A percentile compares a stretch with the other conserved stretches of the same genome.
phyloP scores from a whole-genome alignment of 2,888 invertebrate genomes.

The Eilema griseolum region DNA sequence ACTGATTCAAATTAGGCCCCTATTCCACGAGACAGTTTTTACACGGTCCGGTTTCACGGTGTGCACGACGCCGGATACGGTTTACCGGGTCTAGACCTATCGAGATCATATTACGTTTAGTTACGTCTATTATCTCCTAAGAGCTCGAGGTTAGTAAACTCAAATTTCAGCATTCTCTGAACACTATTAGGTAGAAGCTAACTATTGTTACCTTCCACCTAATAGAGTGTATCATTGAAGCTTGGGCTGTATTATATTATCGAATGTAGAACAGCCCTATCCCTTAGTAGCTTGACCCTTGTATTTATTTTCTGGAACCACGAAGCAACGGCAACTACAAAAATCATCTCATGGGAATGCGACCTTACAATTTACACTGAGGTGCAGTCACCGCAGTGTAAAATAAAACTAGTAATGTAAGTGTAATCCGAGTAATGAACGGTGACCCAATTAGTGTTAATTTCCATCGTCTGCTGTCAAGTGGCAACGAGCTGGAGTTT shows the following conservation, averaged over 20 bases:
- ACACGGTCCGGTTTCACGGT: too few species aligned
- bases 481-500: slow-evolving; percentile 26
- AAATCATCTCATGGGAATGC: neutral
- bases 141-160: too few species aligned
- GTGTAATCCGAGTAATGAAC: slow-evolving; percentile 44
- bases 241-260: neutral
- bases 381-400: slow-evolving; percentile 9
- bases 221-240: too few species aligned
- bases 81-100: too few species aligned
- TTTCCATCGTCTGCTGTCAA: slow-evolving; percentile 45
- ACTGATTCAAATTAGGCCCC: too few species aligned
- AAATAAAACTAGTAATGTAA: slow-evolving; percentile 26
- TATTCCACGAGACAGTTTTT: too few species aligned
- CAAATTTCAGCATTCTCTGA: too few species aligned
- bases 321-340: neutral
- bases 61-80: too few species aligned
- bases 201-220: too few species aligned
- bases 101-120: too few species aligned
- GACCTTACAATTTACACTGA: neutral
- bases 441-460: slow-evolving; percentile 53
- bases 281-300: neutral
- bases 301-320: neutral
- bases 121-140: too few species aligned
- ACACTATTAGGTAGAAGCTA: too few species aligned
- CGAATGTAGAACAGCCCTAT: neutral